Evolutionary conservation across 2,888 invertebrate genomes (phyloP), one percentile per base, ranked within the genome.

Genomic region (Bruchidius siliquastri): DNA sequence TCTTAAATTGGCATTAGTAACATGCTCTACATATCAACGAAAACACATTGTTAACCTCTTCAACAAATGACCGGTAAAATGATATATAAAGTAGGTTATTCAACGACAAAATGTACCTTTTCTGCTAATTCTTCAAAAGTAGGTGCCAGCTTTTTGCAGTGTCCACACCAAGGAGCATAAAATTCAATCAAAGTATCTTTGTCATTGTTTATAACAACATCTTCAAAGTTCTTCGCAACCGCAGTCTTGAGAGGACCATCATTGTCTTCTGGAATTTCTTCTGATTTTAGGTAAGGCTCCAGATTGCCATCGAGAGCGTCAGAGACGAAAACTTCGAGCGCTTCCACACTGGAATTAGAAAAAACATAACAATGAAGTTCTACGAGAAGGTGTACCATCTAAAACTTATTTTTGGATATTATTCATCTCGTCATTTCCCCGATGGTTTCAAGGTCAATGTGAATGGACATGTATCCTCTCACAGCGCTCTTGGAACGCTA

Each of bases 141-240:
- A 21, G 99, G 99, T 0, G 96, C 90, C 71, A 99, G 90, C 86
- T 95, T 95, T 88, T 99, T 99, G 89, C 99, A 99, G 85, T 99
- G 99, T 79, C 99, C 98, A 86, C 97, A 98, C 98, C 98, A 99
- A 0, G 98, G 98, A 66, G 99, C 99, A 87, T 99, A 99, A 89
- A 99, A 99, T 88, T 99, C 99, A 80, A 99, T 91, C 69, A 99
- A 90, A 1, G 96, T 96, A 86, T 99, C 99, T 84, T 96, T 94
- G 49, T 90, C 94, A 81, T 95, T 94, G 85, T 99, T 94, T 0
- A 92, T 92, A 0, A 99, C 96, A 74, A 98, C 89, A 73, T 98
- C 95, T 84, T 98, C 94, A 88, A 99, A 99, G 90, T 98, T 99
- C 88, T 96, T 96, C 77, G 94, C 99, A 10, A 99, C 99, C 2